Base-by-base conservation (phyloP, 2,113 vertebrate genomes). In the Caretta caretta region DNA sequence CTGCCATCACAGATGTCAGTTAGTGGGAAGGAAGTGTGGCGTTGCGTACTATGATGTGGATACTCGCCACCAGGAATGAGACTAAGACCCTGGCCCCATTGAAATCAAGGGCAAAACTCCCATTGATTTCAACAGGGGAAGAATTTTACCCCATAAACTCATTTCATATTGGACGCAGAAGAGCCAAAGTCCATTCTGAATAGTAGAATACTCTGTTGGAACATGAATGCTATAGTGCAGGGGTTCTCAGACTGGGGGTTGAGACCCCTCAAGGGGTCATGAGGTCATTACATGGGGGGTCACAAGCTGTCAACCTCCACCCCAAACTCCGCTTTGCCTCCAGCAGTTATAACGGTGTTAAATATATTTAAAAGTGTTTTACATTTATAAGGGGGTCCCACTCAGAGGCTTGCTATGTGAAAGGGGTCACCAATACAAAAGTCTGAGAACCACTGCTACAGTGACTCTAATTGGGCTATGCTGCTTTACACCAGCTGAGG, bases 11-110 rank as follows among this genome's bases (percentile, higher is more conserved):
- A 13, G 38, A 75, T 75, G 79, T 17, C 78, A 49, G 59, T 48
- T 49, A 13, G 80, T 8, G 10, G 54, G 57, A 65, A 42, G 27
- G 24, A 10, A n/a, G 0, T 54, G 3, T 54, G 0, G 9, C 65
- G 48, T 0, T 88, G 22, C 17, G 65, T 85, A 82, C 80, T 79
- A 65, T 51, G 81, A 79, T 24, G 19, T 38, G 7, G 4, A 38
- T 17, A 24, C 22, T 13, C 46, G 75, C 57, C 54, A 89, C 27
- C 38, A 10, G 42, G 48, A 92, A 35, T 3, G n/a, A 80, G 4
- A 72, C n/a, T 9, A 22, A 38, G 17, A 78, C 14, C 27, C 50
- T 65, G 35, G 5, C 17, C 24, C 12, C 25, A 31, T 6, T 48
- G 49, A 78, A 16, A 42, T 42, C 42, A 69, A 69, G 69, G 25